Percentiles rank a stretch among this genome's conserved stretches.
Conservation (phyloP, 2,888 invertebrate species). For the Anaspis maculata region DNA sequence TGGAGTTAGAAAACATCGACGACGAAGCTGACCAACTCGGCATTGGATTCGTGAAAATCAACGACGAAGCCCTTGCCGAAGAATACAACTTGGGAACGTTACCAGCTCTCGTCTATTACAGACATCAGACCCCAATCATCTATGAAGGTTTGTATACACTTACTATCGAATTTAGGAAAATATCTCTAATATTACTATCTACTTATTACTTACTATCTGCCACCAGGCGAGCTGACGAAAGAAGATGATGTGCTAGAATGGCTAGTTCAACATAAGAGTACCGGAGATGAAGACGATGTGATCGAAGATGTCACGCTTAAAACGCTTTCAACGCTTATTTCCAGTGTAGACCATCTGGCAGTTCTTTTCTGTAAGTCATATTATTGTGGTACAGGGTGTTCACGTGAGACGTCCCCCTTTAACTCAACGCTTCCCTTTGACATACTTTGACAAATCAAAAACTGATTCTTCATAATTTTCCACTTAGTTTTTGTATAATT, state of each 20-base stretch:
- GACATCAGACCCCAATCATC: slow-evolving; percentile 89
- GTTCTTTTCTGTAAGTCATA: slow-evolving; percentile 79
- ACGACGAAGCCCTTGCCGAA: slow-evolving; percentile 82
- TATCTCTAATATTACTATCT: slow-evolving; percentile 14
- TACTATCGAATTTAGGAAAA: slow-evolving; percentile 1
- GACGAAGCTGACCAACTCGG: slow-evolving; percentile 91
- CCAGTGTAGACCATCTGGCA: slow-evolving; percentile 83
- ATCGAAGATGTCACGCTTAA: slow-evolving; percentile 92
- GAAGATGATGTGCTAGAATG: slow-evolving; percentile 91
- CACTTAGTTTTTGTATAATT: too few species aligned
- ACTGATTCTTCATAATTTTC: too few species aligned
- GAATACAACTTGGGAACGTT: slow-evolving; percentile 86
- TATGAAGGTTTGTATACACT: slow-evolving; percentile 65
- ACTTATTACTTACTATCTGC: slow-evolving; percentile 1
- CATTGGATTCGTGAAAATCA: slow-evolving; percentile 90
- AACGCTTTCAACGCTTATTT: slow-evolving; percentile 78
- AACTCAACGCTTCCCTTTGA: too few species aligned
- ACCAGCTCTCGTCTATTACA: slow-evolving; percentile 86
- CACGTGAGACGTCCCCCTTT: too few species aligned
- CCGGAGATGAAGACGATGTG: slow-evolving; percentile 87
- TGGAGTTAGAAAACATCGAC: slow-evolving; percentile 89
- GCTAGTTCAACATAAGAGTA: slow-evolving; percentile 88
- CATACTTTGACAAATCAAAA: slow-evolving; percentile 11
- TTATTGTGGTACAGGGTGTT: too few species aligned
- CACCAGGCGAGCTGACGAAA: slow-evolving; percentile 71